A percentile compares a stretch with the other conserved stretches of the same genome.
phyloP scores from a whole-genome alignment of 2,888 invertebrate genomes.

The Drosophila putrida region DNA sequence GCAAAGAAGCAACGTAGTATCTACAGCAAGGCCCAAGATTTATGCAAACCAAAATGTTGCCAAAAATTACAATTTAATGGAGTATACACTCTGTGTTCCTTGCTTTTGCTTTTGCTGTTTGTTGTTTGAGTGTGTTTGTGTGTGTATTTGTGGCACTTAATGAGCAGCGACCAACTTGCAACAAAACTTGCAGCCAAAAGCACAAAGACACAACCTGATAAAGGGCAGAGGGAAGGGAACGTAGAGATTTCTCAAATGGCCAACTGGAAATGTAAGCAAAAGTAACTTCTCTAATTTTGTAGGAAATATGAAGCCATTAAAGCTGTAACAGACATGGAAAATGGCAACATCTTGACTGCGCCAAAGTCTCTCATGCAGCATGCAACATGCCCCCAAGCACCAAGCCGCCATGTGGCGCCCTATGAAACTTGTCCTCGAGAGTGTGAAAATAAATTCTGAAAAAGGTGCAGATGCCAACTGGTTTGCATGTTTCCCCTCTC shows the following conservation, averaged over 20 bases:
- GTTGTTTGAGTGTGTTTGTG: constrained; percentile 14
- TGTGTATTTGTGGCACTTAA: constrained; percentile 67
- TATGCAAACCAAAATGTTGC: constrained; percentile 82
- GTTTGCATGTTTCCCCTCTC: constrained; percentile 63
- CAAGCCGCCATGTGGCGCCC: constrained; percentile 71
- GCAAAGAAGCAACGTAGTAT: constrained; percentile 30
- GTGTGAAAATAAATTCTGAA: constrained; percentile 83
- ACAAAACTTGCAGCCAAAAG: constrained; percentile 66
- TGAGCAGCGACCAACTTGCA: constrained; percentile 74
- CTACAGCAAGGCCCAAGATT: constrained; percentile 66
- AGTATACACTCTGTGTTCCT: constrained; percentile 59
- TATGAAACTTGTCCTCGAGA: constrained; percentile 72
- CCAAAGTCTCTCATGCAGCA: constrained; percentile 44
- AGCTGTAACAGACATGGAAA: constrained; percentile 71
- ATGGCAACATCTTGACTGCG: constrained; percentile 81
- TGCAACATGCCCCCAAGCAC: constrained; percentile 24
- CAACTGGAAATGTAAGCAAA: constrained; percentile 67
- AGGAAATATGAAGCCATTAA: constrained; percentile 84
- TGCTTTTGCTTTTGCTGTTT: constrained; percentile 5
- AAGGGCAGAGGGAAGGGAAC: not conserved
- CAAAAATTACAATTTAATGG: constrained; percentile 84
- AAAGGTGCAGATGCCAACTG: constrained; percentile 65
- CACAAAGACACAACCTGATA: constrained; percentile 39
- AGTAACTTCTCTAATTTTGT: constrained; percentile 82
- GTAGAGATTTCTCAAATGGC: constrained; percentile 32